phyloP scores from a whole-genome alignment of 2,113 vertebrate genomes.

The Myotis lucifugus region DNA sequence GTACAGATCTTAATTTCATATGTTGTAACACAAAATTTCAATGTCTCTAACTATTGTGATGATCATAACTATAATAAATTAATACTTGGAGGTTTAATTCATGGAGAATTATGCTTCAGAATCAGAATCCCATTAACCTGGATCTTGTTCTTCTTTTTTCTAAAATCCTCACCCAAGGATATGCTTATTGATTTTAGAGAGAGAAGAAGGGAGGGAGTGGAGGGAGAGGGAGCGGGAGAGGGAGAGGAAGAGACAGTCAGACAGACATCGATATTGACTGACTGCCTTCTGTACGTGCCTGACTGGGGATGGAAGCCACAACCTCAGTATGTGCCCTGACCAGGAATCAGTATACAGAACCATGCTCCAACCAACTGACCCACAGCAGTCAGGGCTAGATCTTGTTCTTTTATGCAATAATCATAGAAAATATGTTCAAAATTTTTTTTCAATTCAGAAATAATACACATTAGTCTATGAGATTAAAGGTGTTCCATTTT shows the following conservation, averaged over 20 bases:
- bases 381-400: neutral
- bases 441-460: neutral
- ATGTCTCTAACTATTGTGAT: neutral
- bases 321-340: too few relatives aligned
- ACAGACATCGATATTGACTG: neutral
- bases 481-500: neutral
- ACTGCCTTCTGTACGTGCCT: neutral
- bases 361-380: neutral
- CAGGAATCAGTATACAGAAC: neutral
- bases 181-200: neutral
- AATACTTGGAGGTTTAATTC: constrained; percentile 6
- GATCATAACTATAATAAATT: neutral
- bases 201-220: neutral
- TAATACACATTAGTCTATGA: neutral
- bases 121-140: neutral
- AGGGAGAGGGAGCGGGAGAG: neutral
- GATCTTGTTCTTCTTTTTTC: neutral
- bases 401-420: neutral
- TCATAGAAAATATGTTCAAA: neutral
- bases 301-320: neutral
- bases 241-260: neutral
- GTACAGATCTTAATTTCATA: neutral
- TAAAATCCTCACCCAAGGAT: neutral
- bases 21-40: neutral
- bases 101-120: constrained; percentile 1